Percentiles rank a stretch among this genome's conserved stretches.
Evolutionary conservation across 2,888 invertebrate species (phyloP).

Genomic region (Argyresthia goedartella): DNA sequence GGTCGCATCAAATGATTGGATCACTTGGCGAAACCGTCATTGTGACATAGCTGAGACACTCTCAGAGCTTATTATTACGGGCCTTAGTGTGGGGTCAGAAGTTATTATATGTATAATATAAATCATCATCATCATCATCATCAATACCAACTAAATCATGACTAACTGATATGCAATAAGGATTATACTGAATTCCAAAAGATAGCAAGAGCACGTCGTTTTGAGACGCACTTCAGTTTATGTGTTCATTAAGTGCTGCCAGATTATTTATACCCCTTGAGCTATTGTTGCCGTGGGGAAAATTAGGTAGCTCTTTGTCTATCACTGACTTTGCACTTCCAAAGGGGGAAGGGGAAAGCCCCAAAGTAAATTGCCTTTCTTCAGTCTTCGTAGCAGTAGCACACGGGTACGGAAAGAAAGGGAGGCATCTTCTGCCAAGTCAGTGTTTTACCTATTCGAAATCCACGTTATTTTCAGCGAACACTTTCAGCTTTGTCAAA

Average conservation of each 20-base stretch:
- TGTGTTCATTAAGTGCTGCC: constrained; percentile 62
- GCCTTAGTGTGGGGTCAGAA: too few species aligned
- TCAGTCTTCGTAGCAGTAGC: not conserved
- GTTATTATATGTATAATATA: not conserved
- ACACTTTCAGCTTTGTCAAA: not conserved
- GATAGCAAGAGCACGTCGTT: constrained; percentile 15
- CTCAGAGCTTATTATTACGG: too few species aligned
- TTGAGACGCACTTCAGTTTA: constrained; percentile 45
- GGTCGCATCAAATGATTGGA: too few species aligned
- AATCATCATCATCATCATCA: too few species aligned
- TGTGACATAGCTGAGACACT: too few species aligned
- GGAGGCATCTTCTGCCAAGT: too few species aligned
- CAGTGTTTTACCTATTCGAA: not conserved
- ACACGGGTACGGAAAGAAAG: not conserved
- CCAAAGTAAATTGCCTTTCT: constrained; percentile 7
- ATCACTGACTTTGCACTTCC: constrained; percentile 42
- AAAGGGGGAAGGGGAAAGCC: constrained; percentile 15
- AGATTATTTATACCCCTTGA: constrained; percentile 55
- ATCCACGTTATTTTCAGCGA: not conserved
- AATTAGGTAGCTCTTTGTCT: constrained; percentile 55
- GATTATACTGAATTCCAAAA: not conserved
- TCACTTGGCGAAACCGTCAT: too few species aligned
- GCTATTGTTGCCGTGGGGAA: constrained; percentile 44
- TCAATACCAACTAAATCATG: not conserved
- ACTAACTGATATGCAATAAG: not conserved